Evolutionary conservation across 2,888 invertebrate species (phyloP).

Genomic region (Drosophila paranaensis): DNA sequence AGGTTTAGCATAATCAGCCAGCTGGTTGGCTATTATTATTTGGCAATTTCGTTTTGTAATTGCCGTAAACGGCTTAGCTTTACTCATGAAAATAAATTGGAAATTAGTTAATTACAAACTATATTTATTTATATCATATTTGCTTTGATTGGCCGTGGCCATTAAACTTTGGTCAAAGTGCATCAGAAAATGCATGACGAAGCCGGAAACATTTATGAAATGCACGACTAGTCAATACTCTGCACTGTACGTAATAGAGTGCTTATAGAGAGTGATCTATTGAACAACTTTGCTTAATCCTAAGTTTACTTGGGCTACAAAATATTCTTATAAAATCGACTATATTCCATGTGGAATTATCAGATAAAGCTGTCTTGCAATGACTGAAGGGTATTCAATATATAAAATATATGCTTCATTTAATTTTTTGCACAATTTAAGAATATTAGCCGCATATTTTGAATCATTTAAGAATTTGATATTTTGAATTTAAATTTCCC

Average conservation of each 20-base stretch:
- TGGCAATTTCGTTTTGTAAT: constrained; percentile 31
- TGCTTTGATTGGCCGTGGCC: constrained; percentile 28
- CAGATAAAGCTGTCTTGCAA: neutral
- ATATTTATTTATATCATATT: constrained; percentile 30
- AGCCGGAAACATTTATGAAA: neutral
- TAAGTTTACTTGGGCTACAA: too few species aligned
- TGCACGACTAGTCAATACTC: neutral
- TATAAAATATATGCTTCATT: neutral
- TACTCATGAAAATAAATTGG: constrained; percentile 49
- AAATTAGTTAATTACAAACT: constrained; percentile 63
- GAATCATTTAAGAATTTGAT: constrained; percentile 9
- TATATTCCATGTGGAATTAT: neutral
- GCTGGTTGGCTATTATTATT: neutral
- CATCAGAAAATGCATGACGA: neutral
- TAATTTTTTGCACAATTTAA: neutral
- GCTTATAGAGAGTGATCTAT: too few species aligned
- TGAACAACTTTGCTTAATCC: too few species aligned
- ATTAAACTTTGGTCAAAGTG: constrained; percentile 22
- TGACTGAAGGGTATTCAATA: neutral
- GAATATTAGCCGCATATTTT: constrained; percentile 5
- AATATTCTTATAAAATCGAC: too few species aligned
- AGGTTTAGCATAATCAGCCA: constrained; percentile 4
- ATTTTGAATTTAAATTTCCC: constrained; percentile 43
- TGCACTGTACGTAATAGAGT: neutral
- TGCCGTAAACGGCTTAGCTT: constrained; percentile 23